Base-by-base conservation (phyloP, 2,113 vertebrate genomes). In the Paratilapia polleni region DNA sequence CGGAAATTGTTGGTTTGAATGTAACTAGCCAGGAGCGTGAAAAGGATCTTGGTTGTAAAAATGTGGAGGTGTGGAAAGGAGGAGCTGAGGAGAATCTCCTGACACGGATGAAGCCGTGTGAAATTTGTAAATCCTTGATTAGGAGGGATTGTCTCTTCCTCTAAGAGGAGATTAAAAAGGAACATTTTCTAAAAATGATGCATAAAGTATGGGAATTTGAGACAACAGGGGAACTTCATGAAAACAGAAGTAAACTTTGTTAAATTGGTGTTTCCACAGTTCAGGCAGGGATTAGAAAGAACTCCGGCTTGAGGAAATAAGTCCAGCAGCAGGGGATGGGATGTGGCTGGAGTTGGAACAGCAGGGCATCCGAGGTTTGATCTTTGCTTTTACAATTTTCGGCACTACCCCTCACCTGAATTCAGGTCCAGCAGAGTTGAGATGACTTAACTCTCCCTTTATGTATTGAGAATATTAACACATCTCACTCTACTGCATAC, bases 101-200 rank as follows among this genome's bases (percentile, higher is more conserved):
- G 87, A 86, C 82, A 83, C 3, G 6, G 77, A 89, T 77, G 88
- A 90, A 28, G 41, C 79, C 19, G 70, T 90, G 86, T 81, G 81
- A 90, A 92, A 93, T 92, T 36, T 61, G 17, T 17, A 81, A 90
- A 84, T 77, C 73, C 84, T 86, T 89, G 86, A 93, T 92, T 85
- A 89, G 81, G 78, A 84, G 10, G 82, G 83, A 92, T 87, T 89
- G 82, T 78, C 80, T 82, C 59, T 60, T 54, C 62, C 56, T 88
- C 57, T 74, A 57, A 88, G 78, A 58, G 74, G 31, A 87, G 90
- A 92, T 87, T 88, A 86, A 88, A 79, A 41, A n/a, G 17, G 36
- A 80, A 80, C 22, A 13, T 86, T 78, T 84, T 84, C 61, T 84
- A 56, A 82, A 85, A 82, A 85, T 19, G 4, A 22, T 14, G 34